Conservation (phyloP, 1,140 invertebrate species). For the Leptopilina boulardi region DNA sequence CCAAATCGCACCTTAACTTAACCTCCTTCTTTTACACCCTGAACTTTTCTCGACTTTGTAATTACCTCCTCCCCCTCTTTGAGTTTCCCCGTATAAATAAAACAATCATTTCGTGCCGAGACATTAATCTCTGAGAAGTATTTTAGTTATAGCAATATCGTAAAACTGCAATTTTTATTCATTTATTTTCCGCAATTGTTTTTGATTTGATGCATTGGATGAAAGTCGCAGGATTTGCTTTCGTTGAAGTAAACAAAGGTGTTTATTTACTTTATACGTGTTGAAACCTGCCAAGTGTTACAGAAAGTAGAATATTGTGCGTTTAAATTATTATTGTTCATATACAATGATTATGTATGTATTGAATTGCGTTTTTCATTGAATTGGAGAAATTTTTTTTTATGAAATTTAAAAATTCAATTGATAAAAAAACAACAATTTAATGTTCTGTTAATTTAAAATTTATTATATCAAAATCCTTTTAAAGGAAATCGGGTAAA, state of each 20-base stretch:
- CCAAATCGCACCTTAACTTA: slow-evolving; percentile 50
- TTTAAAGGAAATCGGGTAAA: too few relatives aligned
- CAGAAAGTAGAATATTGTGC: not conserved
- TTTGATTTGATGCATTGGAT: not conserved
- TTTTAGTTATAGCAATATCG: not conserved
- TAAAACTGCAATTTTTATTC: not conserved
- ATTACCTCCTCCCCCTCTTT: not conserved
- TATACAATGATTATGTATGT: not conserved
- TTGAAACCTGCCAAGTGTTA: not conserved
- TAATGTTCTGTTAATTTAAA: too few relatives aligned
- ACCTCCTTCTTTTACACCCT: slow-evolving; percentile 32
- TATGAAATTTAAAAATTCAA: too few relatives aligned
- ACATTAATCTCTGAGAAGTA: not conserved
- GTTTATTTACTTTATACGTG: slow-evolving; percentile 11
- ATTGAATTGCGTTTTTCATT: not conserved
- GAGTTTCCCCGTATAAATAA: not conserved
- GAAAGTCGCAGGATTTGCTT: not conserved
- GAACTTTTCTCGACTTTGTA: slow-evolving; percentile 52
- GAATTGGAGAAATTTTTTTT: too few relatives aligned
- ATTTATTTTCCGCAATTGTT: not conserved
- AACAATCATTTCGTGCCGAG: not conserved
- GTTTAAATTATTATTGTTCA: not conserved
- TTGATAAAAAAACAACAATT: too few relatives aligned
- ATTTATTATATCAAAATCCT: too few relatives aligned
- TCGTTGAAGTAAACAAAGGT: not conserved